Evolutionary conservation across 1,140 invertebrate genomes (phyloP).

Genomic region (Phocides pigmalion): DNA sequence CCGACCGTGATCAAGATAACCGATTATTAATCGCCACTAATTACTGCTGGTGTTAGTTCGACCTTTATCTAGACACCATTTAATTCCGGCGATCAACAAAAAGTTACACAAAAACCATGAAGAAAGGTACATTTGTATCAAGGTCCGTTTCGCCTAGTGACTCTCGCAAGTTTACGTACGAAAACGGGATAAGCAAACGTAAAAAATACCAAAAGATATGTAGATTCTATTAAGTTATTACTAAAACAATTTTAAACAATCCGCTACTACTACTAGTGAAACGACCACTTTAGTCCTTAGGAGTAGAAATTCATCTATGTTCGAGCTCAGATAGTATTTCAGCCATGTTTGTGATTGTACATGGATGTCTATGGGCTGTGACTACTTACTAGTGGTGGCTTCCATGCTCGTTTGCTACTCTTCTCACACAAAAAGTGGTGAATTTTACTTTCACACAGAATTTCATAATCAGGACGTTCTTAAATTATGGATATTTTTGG

Average conservation of each 20-base stretch:
- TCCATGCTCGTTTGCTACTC: too few species aligned
- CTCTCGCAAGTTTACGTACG: neutral
- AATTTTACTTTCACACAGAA: neutral
- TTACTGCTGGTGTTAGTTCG: constrained; percentile 82
- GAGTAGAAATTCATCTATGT: too few species aligned
- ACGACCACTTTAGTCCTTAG: too few species aligned
- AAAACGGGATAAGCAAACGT: neutral
- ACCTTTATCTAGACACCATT: constrained; percentile 80
- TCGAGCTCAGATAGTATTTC: too few species aligned
- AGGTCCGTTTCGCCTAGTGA: constrained; percentile 27
- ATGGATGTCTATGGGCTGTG: too few species aligned
- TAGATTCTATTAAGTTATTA: too few species aligned
- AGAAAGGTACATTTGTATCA: constrained; percentile 69
- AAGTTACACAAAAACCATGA: constrained; percentile 75
- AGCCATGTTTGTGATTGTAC: too few species aligned
- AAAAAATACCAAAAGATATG: too few species aligned
- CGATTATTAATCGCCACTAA: constrained; percentile 82
- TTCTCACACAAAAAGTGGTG: too few species aligned
- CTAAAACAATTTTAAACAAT: too few species aligned
- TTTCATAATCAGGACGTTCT: neutral
- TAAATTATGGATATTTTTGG: neutral
- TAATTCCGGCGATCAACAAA: constrained; percentile 62
- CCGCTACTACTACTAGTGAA: too few species aligned
- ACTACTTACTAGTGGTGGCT: too few species aligned
- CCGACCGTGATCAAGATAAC: constrained; percentile 75